Evolutionary conservation across 2,888 invertebrate genomes (phyloP).

Genomic region (Watsonalla binaria): DNA sequence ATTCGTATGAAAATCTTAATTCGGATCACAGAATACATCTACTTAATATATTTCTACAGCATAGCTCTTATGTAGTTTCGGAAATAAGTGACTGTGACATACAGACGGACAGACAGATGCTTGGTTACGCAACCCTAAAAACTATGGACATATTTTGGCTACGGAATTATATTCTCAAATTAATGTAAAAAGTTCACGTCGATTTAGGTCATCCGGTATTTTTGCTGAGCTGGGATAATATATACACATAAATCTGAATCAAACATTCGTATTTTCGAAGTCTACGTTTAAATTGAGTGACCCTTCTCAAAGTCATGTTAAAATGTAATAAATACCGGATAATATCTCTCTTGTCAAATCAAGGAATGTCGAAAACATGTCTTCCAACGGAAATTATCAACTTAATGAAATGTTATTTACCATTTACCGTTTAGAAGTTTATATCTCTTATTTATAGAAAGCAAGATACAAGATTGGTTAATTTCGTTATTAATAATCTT

Average conservation of each 20-base stretch:
- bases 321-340: constrained; percentile 16
- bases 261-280: constrained; percentile 36
- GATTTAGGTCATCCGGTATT: constrained; percentile 21
- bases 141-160: no score
- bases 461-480: background rate
- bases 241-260: constrained; percentile 46
- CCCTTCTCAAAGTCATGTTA: constrained; percentile 44
- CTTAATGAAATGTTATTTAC: background rate
- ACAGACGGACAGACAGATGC: no score
- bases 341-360: constrained; percentile 2
- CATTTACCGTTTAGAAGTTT: no score
- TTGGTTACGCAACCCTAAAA: no score
- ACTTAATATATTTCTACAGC: no score
- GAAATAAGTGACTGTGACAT: no score
- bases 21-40: no score
- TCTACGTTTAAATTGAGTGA: constrained; percentile 28
- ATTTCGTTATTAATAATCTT: background rate
- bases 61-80: no score
- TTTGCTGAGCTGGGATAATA: constrained; percentile 29
- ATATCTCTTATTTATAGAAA: no score
- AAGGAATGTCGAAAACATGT: constrained; percentile 14
- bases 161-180: constrained; percentile 31
- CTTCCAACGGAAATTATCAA: constrained; percentile 5
- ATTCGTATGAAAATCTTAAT: no score
- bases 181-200: constrained; percentile 17